A percentile compares a stretch with the other conserved stretches of the same genome.
Evolutionary conservation across 2,888 invertebrate species (phyloP).

Genomic region (Ectemnius continuus): DNA sequence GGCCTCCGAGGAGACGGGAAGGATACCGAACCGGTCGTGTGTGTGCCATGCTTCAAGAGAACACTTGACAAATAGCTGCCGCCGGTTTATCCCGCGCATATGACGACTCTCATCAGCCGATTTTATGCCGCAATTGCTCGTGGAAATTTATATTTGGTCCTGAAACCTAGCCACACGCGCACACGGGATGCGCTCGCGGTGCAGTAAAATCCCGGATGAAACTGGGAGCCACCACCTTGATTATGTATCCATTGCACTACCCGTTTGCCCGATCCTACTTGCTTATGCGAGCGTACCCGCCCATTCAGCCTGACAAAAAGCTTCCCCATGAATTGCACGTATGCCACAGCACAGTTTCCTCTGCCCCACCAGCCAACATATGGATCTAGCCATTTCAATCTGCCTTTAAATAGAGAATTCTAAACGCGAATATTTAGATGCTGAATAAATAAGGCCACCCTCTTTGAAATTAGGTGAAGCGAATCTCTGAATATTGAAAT

Average conservation of each 20-base stretch:
- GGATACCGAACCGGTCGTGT: constrained; percentile 40
- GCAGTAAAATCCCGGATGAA: background rate
- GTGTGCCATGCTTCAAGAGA: constrained; percentile 41
- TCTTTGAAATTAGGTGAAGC: too few species aligned
- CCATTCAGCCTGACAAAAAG: too few species aligned
- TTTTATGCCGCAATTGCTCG: constrained; percentile 42
- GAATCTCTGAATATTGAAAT: too few species aligned
- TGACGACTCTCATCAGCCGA: constrained; percentile 40
- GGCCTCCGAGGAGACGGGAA: constrained; percentile 18
- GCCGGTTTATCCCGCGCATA: constrained; percentile 35
- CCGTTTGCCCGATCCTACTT: background rate
- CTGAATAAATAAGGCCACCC: too few species aligned
- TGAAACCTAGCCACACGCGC: background rate
- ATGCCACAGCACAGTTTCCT: constrained; percentile 10
- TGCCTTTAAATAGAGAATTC: too few species aligned
- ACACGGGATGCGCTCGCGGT: background rate
- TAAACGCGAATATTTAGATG: too few species aligned
- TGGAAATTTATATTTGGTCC: constrained; percentile 33
- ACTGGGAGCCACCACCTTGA: background rate
- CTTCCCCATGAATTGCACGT: too few species aligned
- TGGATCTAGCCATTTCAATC: too few species aligned
- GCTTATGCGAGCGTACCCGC: background rate
- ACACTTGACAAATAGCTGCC: constrained; percentile 41
- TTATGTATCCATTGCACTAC: background rate
- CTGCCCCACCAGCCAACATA: too few species aligned